phyloP scores from a whole-genome alignment of 1,140 invertebrate species.

The Epicauta chinensis region DNA sequence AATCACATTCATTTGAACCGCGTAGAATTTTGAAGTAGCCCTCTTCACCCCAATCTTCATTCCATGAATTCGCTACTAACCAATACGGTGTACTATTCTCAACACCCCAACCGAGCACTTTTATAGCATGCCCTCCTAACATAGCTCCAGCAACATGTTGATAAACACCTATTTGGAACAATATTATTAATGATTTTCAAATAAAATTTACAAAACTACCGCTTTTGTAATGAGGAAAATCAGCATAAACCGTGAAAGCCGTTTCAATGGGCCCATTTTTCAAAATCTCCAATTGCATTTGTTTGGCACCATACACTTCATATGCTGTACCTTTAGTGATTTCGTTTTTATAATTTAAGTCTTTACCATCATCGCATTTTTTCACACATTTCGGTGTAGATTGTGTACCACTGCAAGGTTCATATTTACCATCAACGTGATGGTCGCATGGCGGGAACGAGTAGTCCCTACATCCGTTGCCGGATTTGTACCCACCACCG shows the following conservation, averaged over 20 bases:
- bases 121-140: too few species aligned
- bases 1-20: too few species aligned
- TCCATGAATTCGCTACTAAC: too few species aligned
- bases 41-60: too few species aligned
- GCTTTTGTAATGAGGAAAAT: not conserved
- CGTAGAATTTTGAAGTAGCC: too few species aligned
- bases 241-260: slow-evolving; percentile 11
- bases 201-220: too few species aligned
- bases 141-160: too few species aligned
- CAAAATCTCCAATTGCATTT: slow-evolving; percentile 24
- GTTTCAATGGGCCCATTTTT: slow-evolving; percentile 16
- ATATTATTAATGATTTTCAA: too few species aligned
- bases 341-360: slow-evolving; percentile 49
- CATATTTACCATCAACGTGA: slow-evolving; percentile 42
- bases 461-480: slow-evolving; percentile 47
- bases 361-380: slow-evolving; percentile 50
- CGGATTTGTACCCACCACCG: too few species aligned
- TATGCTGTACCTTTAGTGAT: slow-evolving; percentile 30
- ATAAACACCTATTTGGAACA: too few species aligned
- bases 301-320: not conserved
- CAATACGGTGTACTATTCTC: too few species aligned
- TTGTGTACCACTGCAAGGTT: slow-evolving; percentile 14
- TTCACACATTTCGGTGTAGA: slow-evolving; percentile 54
- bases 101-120: too few species aligned
- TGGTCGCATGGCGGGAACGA: slow-evolving; percentile 58